Conservation (phyloP, 2,888 invertebrate genomes). For the Diadegma fenestrale region DNA sequence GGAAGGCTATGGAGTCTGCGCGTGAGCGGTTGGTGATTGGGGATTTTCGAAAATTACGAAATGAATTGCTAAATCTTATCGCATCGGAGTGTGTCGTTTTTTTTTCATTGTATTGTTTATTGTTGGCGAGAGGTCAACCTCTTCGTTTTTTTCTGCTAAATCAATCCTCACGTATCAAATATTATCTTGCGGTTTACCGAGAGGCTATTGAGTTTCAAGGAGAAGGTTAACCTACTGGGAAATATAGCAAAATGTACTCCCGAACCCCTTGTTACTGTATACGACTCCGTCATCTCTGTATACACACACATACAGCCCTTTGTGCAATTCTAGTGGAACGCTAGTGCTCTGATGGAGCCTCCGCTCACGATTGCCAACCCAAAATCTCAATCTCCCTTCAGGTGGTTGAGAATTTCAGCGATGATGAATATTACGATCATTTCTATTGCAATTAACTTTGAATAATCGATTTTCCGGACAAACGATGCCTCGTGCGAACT, state of each 20-base stretch:
- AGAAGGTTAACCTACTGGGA: slow-evolving; percentile 10
- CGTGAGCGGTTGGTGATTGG: slow-evolving; percentile 48
- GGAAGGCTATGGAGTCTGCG: slow-evolving; percentile 57
- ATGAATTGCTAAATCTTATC: slow-evolving; percentile 10
- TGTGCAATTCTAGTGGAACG: neutral
- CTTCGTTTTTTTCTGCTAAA: neutral
- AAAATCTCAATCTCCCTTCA: neutral
- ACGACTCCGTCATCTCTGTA: neutral
- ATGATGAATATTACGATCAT: neutral
- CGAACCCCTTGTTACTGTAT: neutral
- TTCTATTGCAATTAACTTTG: neutral
- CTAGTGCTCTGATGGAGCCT: slow-evolving; percentile 13
- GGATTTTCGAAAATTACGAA: slow-evolving; percentile 54
- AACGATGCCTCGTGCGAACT: neutral
- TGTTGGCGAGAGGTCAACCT: neutral
- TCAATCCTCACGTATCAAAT: neutral
- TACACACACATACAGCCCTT: neutral
- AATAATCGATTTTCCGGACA: neutral
- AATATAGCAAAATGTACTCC: neutral
- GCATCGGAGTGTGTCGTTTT: neutral
- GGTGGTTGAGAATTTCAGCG: neutral
- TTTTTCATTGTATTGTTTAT: slow-evolving; percentile 23
- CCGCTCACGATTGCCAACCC: slow-evolving; percentile 12
- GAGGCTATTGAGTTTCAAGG: slow-evolving; percentile 19
- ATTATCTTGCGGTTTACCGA: slow-evolving; percentile 29